These are phyloP conservation scores for Odontamblyopus lacepedii DNA, from an alignment of 2,797 vertebrate genomes.

Conservation along the genomic window DNA sequence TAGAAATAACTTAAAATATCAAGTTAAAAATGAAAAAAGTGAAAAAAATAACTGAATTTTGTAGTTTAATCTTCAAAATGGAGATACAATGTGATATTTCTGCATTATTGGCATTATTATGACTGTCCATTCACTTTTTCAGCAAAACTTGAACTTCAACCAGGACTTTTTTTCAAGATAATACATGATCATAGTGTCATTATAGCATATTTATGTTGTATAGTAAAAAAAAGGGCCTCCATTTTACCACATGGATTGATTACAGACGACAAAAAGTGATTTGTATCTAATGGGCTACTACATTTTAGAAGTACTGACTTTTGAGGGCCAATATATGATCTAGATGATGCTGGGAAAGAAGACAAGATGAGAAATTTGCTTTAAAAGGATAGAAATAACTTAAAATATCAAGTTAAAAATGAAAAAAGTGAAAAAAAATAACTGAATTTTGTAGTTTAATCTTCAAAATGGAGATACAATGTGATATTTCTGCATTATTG, in stretches of 20 bases:
- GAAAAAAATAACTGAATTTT: background rate
- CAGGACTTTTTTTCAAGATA: background rate
- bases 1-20: no score
- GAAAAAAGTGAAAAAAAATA: background rate
- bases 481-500: background rate
- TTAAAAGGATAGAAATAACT: no score
- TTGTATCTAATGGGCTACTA: constrained; percentile 25
- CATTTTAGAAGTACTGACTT: constrained; percentile 38
- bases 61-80: background rate
- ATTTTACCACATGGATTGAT: constrained; percentile 35
- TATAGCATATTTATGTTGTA: background rate
- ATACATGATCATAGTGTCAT: no score
- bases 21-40: background rate
- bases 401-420: background rate
- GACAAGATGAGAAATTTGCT: no score
- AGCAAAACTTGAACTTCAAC: no score
- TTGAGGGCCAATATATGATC: background rate
- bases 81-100: background rate
- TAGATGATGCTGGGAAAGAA: background rate
- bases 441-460: background rate
- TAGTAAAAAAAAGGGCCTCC: background rate
- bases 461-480: background rate
- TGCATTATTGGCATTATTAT: background rate
- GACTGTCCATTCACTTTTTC: no score
- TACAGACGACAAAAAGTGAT: constrained; percentile 4